These are phyloP conservation scores for Poecilobothrus nobilitatus DNA, from an alignment of 2,888 invertebrate species.

Conservation along the genomic window DNA sequence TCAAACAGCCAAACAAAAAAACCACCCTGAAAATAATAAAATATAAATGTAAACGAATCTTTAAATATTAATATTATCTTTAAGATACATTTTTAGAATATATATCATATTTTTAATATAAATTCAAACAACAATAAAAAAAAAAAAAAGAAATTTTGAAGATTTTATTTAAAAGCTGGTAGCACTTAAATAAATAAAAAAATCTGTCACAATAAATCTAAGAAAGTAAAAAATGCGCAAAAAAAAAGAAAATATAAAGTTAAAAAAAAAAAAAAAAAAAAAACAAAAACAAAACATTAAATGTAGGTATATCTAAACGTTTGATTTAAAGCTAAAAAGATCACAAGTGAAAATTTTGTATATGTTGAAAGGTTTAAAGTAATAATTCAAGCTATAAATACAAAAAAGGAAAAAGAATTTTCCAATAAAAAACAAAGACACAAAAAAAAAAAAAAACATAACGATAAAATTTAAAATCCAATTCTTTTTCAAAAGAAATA, in stretches of 20 bases:
- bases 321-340: not conserved
- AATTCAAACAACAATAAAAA: no score
- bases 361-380: not conserved
- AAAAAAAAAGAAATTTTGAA: not conserved
- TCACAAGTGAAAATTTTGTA: not conserved
- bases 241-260: no score
- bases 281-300: not conserved
- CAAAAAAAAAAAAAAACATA: no score
- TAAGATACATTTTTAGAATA: no score
- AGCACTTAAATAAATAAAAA: not conserved
- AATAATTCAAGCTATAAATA: conserved; percentile 1
- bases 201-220: not conserved
- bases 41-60: no score
- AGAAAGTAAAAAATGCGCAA: no score
- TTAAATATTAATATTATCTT: no score
- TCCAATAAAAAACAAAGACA: not conserved
- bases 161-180: not conserved
- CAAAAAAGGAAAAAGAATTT: not conserved
- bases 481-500: not conserved
- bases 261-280: no score
- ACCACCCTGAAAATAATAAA: no score
- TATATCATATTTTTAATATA: no score
- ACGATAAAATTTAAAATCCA: no score
- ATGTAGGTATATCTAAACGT: not conserved
- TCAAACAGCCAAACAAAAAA: no score